Base-by-base conservation (phyloP, 2,797 vertebrate genomes). In the Garrulus glandarius region DNA sequence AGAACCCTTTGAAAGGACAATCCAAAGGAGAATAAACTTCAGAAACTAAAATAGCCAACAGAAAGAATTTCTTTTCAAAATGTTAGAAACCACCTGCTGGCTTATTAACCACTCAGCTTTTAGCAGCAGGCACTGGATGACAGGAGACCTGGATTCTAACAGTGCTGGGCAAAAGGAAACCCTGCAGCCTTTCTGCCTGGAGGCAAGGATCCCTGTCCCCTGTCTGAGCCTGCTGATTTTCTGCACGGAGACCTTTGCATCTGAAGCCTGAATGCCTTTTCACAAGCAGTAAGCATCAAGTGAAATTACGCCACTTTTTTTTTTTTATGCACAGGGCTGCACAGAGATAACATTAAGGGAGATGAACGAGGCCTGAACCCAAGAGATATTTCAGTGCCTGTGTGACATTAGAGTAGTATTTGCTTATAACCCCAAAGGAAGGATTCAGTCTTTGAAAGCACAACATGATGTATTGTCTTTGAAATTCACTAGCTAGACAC, bases 351-450 rank as follows among this genome's bases (percentile, higher is more conserved):
- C 11, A 15, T 60, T 68, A 46, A 84, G 41, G 60, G 39, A 93
- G 88, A 97, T 77, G 91, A 96, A 96, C 50, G 78, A 97, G 77
- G 32, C 65, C 91, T 93, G 87, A 94, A 88, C 85, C 13, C 22
- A 34, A 84, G 81, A 94, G 87, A 95, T 91, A 95, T 92, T 97
- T 97, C 89, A 95, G 80, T 37, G 86, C 75, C 85, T 47, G 5
- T 78, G 50, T 95, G 92, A 95, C 86, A 88, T 52, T 71, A 88
- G 79, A 91, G 86, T 61, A 80, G 57, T 56, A 75, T 70, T 93
- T 46, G 1, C 68, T 89, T 94, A 76, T 81, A 93, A 92, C 55
- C 92, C 90, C 70, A 4, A 92, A 95, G 89, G 65, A 92, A 52
- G 68, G 52, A 93, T 91, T 83, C 93, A 50, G 69, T 89, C 76